Conservation (phyloP, 30 jellyfish, hydroid and myxozoan species). For the Cassiopea andromeda region DNA sequence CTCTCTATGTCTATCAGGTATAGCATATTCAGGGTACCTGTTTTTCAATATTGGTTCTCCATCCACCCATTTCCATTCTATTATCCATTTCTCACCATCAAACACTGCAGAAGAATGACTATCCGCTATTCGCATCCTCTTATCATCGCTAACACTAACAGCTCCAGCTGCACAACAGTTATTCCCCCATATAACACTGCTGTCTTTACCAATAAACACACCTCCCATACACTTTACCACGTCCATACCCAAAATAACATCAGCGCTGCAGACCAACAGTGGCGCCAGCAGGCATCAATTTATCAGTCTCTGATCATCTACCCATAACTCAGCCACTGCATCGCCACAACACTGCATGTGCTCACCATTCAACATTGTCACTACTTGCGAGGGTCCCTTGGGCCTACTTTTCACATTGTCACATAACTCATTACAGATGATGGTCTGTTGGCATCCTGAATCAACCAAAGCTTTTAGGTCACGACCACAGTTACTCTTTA, state of each 20-base stretch:
- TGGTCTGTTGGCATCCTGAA: not conserved
- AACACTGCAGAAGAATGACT: constrained; percentile 9
- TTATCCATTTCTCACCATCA: constrained; percentile 21
- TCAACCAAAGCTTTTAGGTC: not conserved
- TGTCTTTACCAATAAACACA: constrained; percentile 7
- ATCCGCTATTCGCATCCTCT: constrained; percentile 13
- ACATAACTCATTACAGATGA: not conserved
- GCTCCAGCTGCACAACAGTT: not conserved
- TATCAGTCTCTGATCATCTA: not conserved
- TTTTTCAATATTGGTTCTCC: not conserved
- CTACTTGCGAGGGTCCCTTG: constrained; percentile 12
- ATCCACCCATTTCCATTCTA: constrained; percentile 31
- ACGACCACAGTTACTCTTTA: not conserved
- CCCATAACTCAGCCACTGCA: not conserved
- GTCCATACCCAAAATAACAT: not conserved
- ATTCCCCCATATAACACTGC: not conserved
- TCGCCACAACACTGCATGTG: constrained; percentile 24
- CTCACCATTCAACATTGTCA: constrained; percentile 12
- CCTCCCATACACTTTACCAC: not conserved
- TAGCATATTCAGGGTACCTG: not conserved
- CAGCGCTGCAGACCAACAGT: not conserved
- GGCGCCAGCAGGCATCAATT: not conserved
- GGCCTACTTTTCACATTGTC: not conserved
- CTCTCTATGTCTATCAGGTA: not conserved
- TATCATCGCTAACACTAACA: not conserved